These are phyloP conservation scores for human (Homo sapiens) DNA, from an alignment of 2,113 vertebrate genomes.

Conservation along the genomic window GRCh38 chr17:56009501-56010000, in stretches of 20 bases:
- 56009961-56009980: slow-evolving; percentile 63
- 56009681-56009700: neutral
- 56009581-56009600: neutral
- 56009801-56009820: neutral
- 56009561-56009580: neutral
- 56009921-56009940: slow-evolving; percentile 49
- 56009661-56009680: neutral
- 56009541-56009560: neutral
- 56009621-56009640: neutral
- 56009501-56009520: neutral
- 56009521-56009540: neutral
- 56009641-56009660: neutral
- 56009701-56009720: neutral
- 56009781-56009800: neutral
- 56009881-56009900: neutral
- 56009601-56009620: neutral
- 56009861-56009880: slow-evolving; percentile 7
- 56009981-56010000: slow-evolving; percentile 61
- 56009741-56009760: neutral
- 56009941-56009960: slow-evolving; percentile 65
- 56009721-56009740: neutral
- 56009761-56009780: neutral
- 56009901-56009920: neutral
- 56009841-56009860: neutral
- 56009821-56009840: neutral